A percentile compares a stretch with the other conserved stretches of the same genome.
Evolutionary conservation across 2,888 invertebrate species (phyloP).

Genomic region (Eilema sororculum): DNA sequence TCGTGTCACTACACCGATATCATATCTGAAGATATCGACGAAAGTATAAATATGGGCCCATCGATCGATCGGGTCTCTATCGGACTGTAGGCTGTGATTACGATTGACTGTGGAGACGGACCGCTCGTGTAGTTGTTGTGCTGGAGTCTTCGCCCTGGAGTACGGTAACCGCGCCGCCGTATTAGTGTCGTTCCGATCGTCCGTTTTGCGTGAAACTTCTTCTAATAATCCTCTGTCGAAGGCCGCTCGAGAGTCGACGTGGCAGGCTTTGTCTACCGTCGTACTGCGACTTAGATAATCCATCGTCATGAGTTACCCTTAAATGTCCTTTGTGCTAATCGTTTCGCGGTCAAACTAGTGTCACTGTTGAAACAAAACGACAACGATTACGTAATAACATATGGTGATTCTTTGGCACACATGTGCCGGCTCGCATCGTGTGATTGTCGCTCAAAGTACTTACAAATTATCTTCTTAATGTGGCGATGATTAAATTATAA

Average conservation of each 20-base stretch:
- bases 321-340: constrained; percentile 33
- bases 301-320: constrained; percentile 15
- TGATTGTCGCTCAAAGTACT: constrained; percentile 53
- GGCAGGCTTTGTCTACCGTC: constrained; percentile 34
- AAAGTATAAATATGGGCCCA: constrained; percentile 87
- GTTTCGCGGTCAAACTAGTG: constrained; percentile 56
- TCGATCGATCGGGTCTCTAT: constrained; percentile 86
- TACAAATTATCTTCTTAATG: constrained; percentile 64
- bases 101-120: constrained; percentile 66
- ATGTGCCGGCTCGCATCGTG: constrained; percentile 69
- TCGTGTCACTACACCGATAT: constrained; percentile 82
- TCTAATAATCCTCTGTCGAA: constrained; percentile 23
- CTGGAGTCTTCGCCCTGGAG: constrained; percentile 39
- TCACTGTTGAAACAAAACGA: constrained; percentile 61
- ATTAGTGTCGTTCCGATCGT: constrained; percentile 49
- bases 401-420: constrained; percentile 77
- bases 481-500: constrained; percentile 57
- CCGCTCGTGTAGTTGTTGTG: constrained; percentile 59
- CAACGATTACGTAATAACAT: constrained; percentile 78
- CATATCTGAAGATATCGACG: constrained; percentile 84
- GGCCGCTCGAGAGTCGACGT: constrained; percentile 35
- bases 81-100: constrained; percentile 80
- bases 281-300: constrained; percentile 24
- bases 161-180: constrained; percentile 12
- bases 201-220: constrained; percentile 33